A percentile compares a stretch with the other conserved stretches of the same genome.
phyloP scores from a whole-genome alignment of 2,797 vertebrate genomes.

The Anguilla megastoma region DNA sequence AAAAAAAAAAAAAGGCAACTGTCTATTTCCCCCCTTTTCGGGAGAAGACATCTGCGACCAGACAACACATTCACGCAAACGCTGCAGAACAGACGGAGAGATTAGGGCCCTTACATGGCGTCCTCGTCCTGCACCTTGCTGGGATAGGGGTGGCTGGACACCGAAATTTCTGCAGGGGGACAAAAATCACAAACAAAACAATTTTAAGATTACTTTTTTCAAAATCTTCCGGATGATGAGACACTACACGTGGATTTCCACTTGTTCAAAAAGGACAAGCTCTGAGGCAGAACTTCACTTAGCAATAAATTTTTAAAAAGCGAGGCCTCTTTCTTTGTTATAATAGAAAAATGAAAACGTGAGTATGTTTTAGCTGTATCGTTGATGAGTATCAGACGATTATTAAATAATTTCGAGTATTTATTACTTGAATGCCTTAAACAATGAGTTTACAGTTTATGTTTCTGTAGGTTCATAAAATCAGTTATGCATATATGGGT shows the following conservation, averaged over 20 bases:
- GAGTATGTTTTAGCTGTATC: neutral
- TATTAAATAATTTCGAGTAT: neutral
- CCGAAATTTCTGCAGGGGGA: slow-evolving; percentile 80
- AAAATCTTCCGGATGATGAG: slow-evolving; percentile 18
- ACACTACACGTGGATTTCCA: slow-evolving; percentile 56
- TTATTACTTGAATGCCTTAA: neutral
- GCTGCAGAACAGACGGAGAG: neutral
- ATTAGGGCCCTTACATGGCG: slow-evolving; percentile 78
- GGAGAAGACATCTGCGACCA: neutral
- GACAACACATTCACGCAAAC: neutral
- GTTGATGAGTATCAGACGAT: neutral
- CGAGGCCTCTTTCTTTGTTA: neutral
- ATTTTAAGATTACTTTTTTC: slow-evolving; percentile 51
- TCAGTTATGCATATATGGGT: slow-evolving; percentile 16
- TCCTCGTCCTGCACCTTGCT: slow-evolving; percentile 86
- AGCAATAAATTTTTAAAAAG: neutral
- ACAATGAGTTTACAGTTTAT: slow-evolving; percentile 52
- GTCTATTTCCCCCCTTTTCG: neutral
- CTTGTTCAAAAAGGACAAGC: slow-evolving; percentile 56
- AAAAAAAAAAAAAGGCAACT: neutral
- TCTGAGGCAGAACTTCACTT: slow-evolving; percentile 39
- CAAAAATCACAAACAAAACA: slow-evolving; percentile 46
- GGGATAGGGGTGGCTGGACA: slow-evolving; percentile 90
- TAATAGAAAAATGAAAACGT: neutral
- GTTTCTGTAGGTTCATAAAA: slow-evolving; percentile 59